Evolutionary conservation across 1,140 invertebrate genomes (phyloP).

Genomic region (Capitella teleta): DNA sequence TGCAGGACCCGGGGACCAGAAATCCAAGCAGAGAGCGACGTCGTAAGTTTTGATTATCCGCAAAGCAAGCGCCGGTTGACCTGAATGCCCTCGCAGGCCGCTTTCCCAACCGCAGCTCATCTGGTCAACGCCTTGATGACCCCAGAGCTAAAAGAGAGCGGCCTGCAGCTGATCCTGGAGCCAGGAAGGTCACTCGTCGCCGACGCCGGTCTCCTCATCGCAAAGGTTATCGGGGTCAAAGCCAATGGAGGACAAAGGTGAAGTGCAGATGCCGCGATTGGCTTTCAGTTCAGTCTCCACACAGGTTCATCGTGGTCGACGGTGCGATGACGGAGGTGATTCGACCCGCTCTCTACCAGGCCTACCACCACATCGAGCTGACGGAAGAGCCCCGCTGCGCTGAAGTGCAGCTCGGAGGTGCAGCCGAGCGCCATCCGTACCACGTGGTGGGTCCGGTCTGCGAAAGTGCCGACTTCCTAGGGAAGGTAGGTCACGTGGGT

Average conservation of each 20-base stretch:
- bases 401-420: not conserved
- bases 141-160: no score
- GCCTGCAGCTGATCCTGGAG: constrained; percentile 35
- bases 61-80: no score
- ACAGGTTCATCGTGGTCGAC: constrained; percentile 29
- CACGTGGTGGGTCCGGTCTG: constrained; percentile 46
- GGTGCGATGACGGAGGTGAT: constrained; percentile 38
- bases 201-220: constrained; percentile 33
- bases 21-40: no score
- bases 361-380: constrained; percentile 38
- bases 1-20: no score
- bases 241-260: constrained; percentile 18
- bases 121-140: no score
- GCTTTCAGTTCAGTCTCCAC: no score
- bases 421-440: constrained; percentile 13
- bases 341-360: constrained; percentile 40
- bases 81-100: no score
- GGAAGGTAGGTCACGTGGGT: constrained; percentile 18
- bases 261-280: no score
- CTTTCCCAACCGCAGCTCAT: no score
- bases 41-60: no score
- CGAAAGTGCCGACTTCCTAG: constrained; percentile 43
- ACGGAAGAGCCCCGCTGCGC: constrained; percentile 14
- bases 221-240: constrained; percentile 24
- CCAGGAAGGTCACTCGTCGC: constrained; percentile 41